Conservation (phyloP, 2,113 vertebrate genomes). For the Crotalus helleri region DNA sequence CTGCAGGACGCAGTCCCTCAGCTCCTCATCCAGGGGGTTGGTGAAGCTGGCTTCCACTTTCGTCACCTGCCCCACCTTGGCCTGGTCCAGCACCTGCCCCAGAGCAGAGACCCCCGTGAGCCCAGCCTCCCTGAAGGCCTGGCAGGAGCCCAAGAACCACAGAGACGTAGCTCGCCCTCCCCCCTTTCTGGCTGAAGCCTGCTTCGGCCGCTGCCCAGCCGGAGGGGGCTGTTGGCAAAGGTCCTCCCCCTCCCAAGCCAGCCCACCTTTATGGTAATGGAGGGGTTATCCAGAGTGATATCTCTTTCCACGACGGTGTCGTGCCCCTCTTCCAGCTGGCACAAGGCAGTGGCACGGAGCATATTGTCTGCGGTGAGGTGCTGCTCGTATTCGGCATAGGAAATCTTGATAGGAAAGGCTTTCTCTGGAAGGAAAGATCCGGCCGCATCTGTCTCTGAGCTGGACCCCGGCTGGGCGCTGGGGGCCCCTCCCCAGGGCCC, state of each 20-base stretch:
- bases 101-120: background rate
- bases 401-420: constrained; percentile 65
- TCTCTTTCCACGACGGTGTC: constrained; percentile 66
- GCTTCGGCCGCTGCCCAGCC: background rate
- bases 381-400: constrained; percentile 65
- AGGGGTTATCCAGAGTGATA: constrained; percentile 69
- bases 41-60: constrained; percentile 69
- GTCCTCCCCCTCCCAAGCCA: background rate
- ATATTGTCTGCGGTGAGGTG: constrained; percentile 71
- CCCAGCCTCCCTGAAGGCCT: background rate
- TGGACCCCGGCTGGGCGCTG: background rate
- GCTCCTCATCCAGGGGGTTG: constrained; percentile 60
- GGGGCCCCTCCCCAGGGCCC: background rate
- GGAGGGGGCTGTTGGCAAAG: background rate
- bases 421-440: constrained; percentile 54
- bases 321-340: constrained; percentile 51
- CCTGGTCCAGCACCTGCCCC: constrained; percentile 60
- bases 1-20: constrained; percentile 66
- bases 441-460: background rate
- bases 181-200: background rate
- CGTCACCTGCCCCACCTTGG: constrained; percentile 54
- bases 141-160: background rate
- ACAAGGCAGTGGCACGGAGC: constrained; percentile 71
- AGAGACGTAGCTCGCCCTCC: fast-evolving
- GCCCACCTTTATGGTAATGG: constrained; percentile 63